phyloP scores from a whole-genome alignment of 2,113 vertebrate species.

The Corydoras sp. region DNA sequence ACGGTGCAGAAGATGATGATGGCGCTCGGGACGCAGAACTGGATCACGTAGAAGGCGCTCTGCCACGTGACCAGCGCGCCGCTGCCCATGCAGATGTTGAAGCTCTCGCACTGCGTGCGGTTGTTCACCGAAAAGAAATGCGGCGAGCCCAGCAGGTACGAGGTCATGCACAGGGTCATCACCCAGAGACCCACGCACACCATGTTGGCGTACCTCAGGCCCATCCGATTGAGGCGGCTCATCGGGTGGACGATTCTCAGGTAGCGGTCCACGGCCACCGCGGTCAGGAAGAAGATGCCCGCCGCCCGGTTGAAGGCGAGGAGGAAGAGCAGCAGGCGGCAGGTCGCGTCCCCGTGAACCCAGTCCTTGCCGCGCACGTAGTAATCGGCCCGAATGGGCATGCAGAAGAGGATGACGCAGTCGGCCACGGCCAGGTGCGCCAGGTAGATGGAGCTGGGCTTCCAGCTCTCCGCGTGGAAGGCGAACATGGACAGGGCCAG shows the following conservation, averaged over 20 bases:
- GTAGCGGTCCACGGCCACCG: constrained; percentile 69
- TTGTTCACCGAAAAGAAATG: constrained; percentile 57
- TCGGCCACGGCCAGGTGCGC: constrained; percentile 69
- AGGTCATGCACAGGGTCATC: constrained; percentile 58
- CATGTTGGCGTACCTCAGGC: constrained; percentile 54
- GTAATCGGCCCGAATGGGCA: constrained; percentile 71
- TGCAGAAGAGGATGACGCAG: constrained; percentile 64
- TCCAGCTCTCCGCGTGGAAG: constrained; percentile 55
- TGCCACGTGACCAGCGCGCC: constrained; percentile 68
- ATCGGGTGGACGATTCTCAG: constrained; percentile 67
- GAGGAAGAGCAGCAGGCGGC: constrained; percentile 66
- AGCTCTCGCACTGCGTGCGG: constrained; percentile 22
- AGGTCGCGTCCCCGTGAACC: constrained; percentile 61
- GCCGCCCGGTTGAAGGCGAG: constrained; percentile 63
- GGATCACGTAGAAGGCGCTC: constrained; percentile 62
- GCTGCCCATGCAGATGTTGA: constrained; percentile 5
- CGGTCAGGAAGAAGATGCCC: constrained; percentile 69
- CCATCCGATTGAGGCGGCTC: constrained; percentile 58
- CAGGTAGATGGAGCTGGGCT: constrained; percentile 56
- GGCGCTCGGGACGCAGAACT: constrained; percentile 59
- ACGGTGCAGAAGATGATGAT: constrained; percentile 67
- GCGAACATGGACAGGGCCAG: constrained; percentile 67
- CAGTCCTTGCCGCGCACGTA: constrained; percentile 66
- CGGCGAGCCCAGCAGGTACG: constrained; percentile 53
- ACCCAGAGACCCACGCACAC: constrained; percentile 62